phyloP scores from a whole-genome alignment of 2,888 invertebrate species.

The Archips xylosteana region DNA sequence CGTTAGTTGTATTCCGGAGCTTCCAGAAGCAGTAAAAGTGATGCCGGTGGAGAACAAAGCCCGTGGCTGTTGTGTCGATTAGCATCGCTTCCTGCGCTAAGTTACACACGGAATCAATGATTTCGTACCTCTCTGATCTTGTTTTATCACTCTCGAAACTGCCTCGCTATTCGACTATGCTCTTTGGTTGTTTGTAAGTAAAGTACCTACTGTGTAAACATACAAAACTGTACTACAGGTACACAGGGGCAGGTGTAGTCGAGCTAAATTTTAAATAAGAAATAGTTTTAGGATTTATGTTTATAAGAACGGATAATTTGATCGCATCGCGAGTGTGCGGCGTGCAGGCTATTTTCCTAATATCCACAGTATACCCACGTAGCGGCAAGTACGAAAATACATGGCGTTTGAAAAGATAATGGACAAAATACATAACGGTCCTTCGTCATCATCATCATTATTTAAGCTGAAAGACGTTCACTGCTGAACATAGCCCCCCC shows the following conservation, averaged over 20 bases:
- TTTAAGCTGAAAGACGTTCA: no score
- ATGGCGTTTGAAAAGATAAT: no score
- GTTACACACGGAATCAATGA: conserved; percentile 14
- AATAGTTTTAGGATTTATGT: no score
- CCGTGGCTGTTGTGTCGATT: conserved; percentile 22
- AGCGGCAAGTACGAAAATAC: no score
- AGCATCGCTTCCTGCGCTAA: conserved; percentile 10
- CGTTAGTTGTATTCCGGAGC: conserved; percentile 12
- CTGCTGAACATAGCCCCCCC: no score
- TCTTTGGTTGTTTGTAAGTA: neutral
- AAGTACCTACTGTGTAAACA: neutral
- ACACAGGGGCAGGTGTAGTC: neutral
- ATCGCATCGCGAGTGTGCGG: no score
- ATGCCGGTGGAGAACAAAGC: conserved; percentile 24
- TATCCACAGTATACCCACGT: no score
- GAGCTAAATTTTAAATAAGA: no score
- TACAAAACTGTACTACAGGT: neutral
- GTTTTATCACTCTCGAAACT: neutral
- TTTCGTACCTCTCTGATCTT: neutral
- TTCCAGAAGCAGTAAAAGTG: conserved; percentile 29
- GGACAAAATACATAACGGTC: no score
- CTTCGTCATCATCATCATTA: no score
- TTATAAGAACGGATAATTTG: no score
- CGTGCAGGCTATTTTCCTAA: no score
- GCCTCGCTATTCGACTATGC: neutral